Evolutionary conservation across 2,797 vertebrate species (phyloP), one percentile per base, ranked within the genome.

Genomic region (Calcarius lapponicus): DNA sequence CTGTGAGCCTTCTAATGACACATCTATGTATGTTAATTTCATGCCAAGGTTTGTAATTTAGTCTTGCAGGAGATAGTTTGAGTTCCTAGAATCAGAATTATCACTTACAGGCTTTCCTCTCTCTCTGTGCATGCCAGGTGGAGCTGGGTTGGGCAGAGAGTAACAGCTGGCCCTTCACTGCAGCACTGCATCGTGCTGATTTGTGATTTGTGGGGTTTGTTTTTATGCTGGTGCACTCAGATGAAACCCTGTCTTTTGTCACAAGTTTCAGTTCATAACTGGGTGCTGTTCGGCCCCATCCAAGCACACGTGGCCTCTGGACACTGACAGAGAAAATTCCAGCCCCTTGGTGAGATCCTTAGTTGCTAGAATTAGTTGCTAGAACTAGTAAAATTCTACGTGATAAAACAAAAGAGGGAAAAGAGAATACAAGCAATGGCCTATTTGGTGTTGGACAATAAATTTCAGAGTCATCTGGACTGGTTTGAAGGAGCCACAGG

Each of bases 271-370:
- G 14, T 13, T 38, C 43, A 10, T 34, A n/a, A 65, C 6, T 73
- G 45, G 50, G 67, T 48, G 7, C 25, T 61, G 15, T 54, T 69
- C 47, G 66, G 32, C 1, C 3, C n/a, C 10, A 17, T 72, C 58
- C 0, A 11, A 65, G 29, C 5, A 67, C 17, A 9, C 1, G 0
- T 1, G 0, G 40, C 19, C 26, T 69, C 17, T 85, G 58, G 64
- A 57, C 24, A 25, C 7, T 17, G 45, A 32, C 2, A 64, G 34
- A 90, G 10, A 28, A 93, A 74, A 81, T 84, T 6, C 28, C 65
- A 75, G 31, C 6, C 25, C 7, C 22, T 54, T 54, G 17, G 15
- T 65, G 54, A 78, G 21, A 69, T 21, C 17, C 18, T 79, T 17
- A 29, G 24, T 32, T 28, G 57, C 57, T 36, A 18, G 57, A 26